These are phyloP conservation scores for Rhodeus uyekii DNA, from an alignment of 2,797 vertebrate species.

Conservation along the genomic window DNA sequence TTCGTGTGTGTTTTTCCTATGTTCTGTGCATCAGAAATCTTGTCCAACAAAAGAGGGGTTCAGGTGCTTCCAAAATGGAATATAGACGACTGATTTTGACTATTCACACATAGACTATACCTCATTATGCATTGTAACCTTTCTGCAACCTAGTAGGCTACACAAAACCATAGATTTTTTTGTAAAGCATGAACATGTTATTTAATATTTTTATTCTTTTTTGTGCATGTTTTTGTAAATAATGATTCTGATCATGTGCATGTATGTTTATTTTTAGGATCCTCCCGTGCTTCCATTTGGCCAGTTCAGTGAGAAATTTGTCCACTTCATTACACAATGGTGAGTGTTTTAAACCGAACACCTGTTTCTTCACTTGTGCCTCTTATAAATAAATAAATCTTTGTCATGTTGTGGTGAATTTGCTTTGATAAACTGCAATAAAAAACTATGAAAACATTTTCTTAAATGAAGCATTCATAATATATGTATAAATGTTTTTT, in stretches of 20 bases:
- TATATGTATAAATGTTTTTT: not conserved
- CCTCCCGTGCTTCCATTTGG: constrained; percentile 92
- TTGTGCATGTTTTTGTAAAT: not conserved
- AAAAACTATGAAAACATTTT: not conserved
- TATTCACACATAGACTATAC: constrained; percentile 21
- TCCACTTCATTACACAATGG: constrained; percentile 99
- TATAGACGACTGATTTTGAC: constrained; percentile 50
- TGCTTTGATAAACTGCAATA: not conserved
- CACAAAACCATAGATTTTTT: not conserved
- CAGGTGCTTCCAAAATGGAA: constrained; percentile 61
- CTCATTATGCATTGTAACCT: constrained; percentile 34
- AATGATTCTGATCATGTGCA: not conserved
- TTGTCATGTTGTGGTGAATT: not conserved
- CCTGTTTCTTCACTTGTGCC: not conserved
- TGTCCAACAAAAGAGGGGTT: constrained; percentile 63
- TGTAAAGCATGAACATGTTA: not conserved
- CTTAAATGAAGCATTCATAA: not conserved
- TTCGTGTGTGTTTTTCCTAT: constrained; percentile 20
- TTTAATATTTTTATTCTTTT: not conserved
- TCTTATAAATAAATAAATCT: not conserved
- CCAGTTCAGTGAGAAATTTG: constrained; percentile 95
- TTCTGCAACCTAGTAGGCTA: constrained; percentile 39
- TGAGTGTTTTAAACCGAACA: constrained; percentile 74
- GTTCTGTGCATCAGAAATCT: constrained; percentile 35
- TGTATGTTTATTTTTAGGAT: constrained; percentile 78